Base-by-base conservation (phyloP, 2,888 invertebrate genomes). In the Euplagia quadripunctaria region DNA sequence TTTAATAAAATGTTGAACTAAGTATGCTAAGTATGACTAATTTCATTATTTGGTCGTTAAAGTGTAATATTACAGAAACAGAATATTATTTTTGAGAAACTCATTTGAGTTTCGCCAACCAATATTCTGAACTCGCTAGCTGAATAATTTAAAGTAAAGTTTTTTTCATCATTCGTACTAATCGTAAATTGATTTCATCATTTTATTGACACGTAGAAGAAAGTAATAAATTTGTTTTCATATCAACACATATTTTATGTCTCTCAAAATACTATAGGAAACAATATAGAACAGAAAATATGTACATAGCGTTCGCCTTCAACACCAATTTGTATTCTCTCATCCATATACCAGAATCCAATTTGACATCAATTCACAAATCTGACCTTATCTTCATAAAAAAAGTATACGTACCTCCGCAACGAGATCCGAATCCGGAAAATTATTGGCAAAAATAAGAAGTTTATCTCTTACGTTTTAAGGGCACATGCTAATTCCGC, bases 371-470 rank as follows among this genome's bases (percentile, higher is more conserved):
- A 84, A 78, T 68, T 73, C 65, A 8, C 51, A 68, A 73, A 78
- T 73, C 75, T 72, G 66, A 69, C 72, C 64, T 79, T 70, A 76
- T 74, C 74, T 74, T 69, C 49, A 72, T 43, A 73, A 74, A 75
- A 82, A 81, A 61, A 74, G 31, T 66, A 73, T 63, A 51, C 41
- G 66, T 42, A 65, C 58, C 12, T 31, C 63, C 67, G 66, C 42
- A 74, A 75, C 52, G 42, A 71, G 31, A 68, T 61, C 64, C 41
- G 63, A 75, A 79, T 79, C 76, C 77, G 61, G 5, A 77, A 82
- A 87, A 81, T 80, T 81, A 87, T 85, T 81, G 78, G 67, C 71
- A 80, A 82, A 85, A 86, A 86, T 85, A 87, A 80, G 79, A 83
- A 81, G 65, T 81, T 79, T 77, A 82, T 82, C 76, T 82, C 74